Conservation (phyloP, 2,113 vertebrate genomes). For the Pitta sordida region DNA sequence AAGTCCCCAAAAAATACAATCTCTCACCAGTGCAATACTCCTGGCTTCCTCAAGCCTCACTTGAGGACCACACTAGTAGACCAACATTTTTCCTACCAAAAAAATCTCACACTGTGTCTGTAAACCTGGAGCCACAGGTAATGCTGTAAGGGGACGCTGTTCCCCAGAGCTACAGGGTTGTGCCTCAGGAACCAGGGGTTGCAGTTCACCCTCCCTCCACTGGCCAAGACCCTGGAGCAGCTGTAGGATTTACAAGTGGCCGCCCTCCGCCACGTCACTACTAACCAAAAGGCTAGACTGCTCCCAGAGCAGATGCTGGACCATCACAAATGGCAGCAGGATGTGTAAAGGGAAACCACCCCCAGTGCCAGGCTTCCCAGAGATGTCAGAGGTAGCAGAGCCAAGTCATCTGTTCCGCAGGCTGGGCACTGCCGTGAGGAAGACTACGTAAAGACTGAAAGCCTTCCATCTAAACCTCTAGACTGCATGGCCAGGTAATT, state of each 20-base stretch:
- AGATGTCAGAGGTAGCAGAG: not conserved
- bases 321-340: not conserved
- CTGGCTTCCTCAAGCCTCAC: not conserved
- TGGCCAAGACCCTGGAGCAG: rapidly evolving
- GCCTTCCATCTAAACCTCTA: not conserved
- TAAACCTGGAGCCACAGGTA: not conserved
- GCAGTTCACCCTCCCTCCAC: rapidly evolving
- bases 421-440: not conserved
- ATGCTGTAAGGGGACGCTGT: rapidly evolving
- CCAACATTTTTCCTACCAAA: not conserved
- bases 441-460: not conserved
- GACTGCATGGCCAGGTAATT: not conserved
- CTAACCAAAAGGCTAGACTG: not conserved
- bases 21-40: rapidly evolving
- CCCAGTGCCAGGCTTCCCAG: not conserved
- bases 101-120: not conserved
- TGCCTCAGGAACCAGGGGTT: rapidly evolving
- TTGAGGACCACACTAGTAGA: not conserved
- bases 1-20: too few relatives aligned
- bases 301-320: not conserved
- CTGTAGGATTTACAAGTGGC: not conserved
- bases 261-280: not conserved
- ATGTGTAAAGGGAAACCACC: not conserved
- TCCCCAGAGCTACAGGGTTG: rapidly evolving
- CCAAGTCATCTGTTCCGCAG: not conserved